Percentiles rank a stretch among this genome's conserved stretches.
These are phyloP conservation scores for Leptobrachium leishanense DNA, from an alignment of 2,113 vertebrate species.

Conservation along the genomic window DNA sequence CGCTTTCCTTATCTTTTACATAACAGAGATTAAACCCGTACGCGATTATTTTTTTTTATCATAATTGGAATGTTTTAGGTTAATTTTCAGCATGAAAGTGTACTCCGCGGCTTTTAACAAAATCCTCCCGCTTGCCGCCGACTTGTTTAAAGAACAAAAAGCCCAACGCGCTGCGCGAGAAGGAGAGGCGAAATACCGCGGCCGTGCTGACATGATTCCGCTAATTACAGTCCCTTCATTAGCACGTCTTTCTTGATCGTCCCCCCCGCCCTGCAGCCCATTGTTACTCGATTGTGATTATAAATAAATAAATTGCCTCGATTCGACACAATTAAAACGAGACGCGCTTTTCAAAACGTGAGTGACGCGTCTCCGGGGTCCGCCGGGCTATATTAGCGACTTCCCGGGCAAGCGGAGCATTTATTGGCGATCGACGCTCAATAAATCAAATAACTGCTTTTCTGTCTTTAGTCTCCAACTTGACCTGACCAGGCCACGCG, in stretches of 20 bases:
- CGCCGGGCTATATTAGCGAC: not conserved
- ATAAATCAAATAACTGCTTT: too few relatives aligned
- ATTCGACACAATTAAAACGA: not conserved
- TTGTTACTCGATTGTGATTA: slow-evolving; percentile 17
- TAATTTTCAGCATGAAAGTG: slow-evolving; percentile 14
- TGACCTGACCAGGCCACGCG: too few relatives aligned
- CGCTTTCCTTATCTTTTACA: not conserved
- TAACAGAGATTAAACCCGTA: slow-evolving; percentile 6
- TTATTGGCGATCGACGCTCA: too few relatives aligned
- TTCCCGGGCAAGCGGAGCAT: too few relatives aligned
- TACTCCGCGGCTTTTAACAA: slow-evolving; percentile 16
- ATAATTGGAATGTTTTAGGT: slow-evolving; percentile 27
- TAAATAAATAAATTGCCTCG: not conserved
- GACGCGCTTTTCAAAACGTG: not conserved
- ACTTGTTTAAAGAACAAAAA: slow-evolving; percentile 38
- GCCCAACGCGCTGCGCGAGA: not conserved
- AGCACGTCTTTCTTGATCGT: not conserved
- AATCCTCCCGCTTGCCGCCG: not conserved
- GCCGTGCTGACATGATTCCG: not conserved
- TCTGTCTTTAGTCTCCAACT: too few relatives aligned
- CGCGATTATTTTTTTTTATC: slow-evolving; percentile 6
- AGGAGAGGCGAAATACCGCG: not conserved
- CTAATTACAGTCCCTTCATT: slow-evolving; percentile 29
- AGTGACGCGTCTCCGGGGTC: not conserved
- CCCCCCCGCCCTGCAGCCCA: not conserved